Base-by-base conservation (phyloP, 2,113 vertebrate genomes). In the Mionectes macconnelli region DNA sequence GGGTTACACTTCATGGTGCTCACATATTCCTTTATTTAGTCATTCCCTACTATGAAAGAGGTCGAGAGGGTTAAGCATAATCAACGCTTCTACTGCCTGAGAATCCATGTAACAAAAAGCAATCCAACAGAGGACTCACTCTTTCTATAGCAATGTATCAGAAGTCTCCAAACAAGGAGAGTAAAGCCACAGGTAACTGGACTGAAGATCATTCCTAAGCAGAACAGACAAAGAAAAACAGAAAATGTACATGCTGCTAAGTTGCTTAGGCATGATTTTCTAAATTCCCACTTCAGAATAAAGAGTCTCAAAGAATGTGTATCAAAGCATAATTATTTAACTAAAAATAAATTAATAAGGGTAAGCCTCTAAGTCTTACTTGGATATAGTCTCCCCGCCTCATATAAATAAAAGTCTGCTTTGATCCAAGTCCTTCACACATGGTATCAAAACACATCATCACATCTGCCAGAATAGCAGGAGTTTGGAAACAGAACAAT, bases 401-500 rank as follows among this genome's bases (percentile, higher is more conserved):
- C 87, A 25, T 67, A 83, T 42, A 93, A 96, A 87, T 59, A 86
- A 69, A 91, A 83, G 42, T 49, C 30, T 74, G 55, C 50, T 74
- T 94, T 74, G 78, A 94, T 91, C 84, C 82, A 93, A 89, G 93
- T 77, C 76, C 89, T 96, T 94, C 91, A 96, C 89, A 95, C 79
- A 87, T 84, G 57, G 82, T 47, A 87, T 94, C 84, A 88, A 94
- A 93, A 70, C 72, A 90, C 64, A 90, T 94, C 5, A 93, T 70
- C 72, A 90, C 64, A 90, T 94, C 5, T 4, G 59, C 50, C 50
- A 86, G 67, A 96, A 93, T 64, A 92, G 76, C 52, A 95, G 75
- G 64, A 86, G 49, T 89, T 78, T 92, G 56, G 88, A 94, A 90
- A 93, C 55, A 84, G 22, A 87, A 70, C 37, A 87, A 85, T 30